Percentiles rank a stretch among this genome's conserved stretches.
phyloP scores from a whole-genome alignment of 2,888 invertebrate species.

The Timandra comae region DNA sequence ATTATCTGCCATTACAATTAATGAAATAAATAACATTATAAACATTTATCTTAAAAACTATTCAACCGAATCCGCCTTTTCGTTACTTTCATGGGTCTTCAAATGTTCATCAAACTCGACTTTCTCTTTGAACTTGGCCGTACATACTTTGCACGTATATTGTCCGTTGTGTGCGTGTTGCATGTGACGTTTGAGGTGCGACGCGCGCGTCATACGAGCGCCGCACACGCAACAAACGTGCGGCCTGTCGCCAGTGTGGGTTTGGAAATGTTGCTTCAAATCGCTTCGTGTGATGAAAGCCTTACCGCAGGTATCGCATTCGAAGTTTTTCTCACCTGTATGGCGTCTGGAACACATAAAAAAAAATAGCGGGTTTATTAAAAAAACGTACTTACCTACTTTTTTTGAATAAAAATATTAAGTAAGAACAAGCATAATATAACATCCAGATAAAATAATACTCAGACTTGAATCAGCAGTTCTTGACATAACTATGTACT shows the following conservation, averaged over 20 bases:
- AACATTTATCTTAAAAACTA: no score
- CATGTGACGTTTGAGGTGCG: conserved; percentile 63
- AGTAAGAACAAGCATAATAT: no score
- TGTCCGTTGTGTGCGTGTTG: conserved; percentile 38
- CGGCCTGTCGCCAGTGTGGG: conserved; percentile 55
- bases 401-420: no score
- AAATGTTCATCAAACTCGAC: conserved; percentile 41
- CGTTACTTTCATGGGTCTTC: conserved; percentile 25
- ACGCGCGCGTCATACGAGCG: conserved; percentile 49
- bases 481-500: no score
- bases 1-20: no score
- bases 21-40: no score
- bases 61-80: no score
- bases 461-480: no score
- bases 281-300: conserved; percentile 66
- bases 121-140: conserved; percentile 37
- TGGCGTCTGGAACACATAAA: conserved; percentile 65
- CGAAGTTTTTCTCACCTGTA: conserved; percentile 67
- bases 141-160: conserved; percentile 36
- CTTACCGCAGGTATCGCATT: conserved; percentile 54
- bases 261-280: conserved; percentile 58
- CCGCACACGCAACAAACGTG: conserved; percentile 62
- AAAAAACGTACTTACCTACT: no score
- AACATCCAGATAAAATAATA: no score
- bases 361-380: no score